Base-by-base conservation (phyloP, 2,888 invertebrate species). In the Tortrix viridana region DNA sequence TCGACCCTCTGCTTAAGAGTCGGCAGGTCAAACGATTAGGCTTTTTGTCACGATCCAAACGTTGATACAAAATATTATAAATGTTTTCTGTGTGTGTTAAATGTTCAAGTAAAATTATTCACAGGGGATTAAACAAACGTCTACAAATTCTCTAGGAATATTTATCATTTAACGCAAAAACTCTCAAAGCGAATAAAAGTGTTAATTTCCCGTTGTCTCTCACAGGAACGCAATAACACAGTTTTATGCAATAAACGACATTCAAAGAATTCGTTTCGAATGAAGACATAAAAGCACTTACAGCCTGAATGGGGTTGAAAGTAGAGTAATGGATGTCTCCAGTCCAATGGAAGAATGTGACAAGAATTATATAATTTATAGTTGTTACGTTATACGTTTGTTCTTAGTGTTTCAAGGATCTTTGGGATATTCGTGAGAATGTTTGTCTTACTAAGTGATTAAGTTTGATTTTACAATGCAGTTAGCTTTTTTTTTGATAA, bases 311-410 rank as follows among this genome's bases (percentile, higher is more conserved):
- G 63, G 64, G 49, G 60, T 60, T 55, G 60, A 68, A 66, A 69
- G 55, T 60, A 64, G 67, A 66, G 62, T 66, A 66, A 68, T 67
- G 65, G 64, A 57, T 64, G 48, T 65, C 49, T 53, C 41, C 64
- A 20, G 65, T 65, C 65, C 62, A 67, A 43, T 53, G 53, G 60
- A 18, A 22, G 23, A 43, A 20, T 32, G 57, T 53, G 57, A 53
- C 63, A 19, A n/a, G 62, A 53, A 58, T 57, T 19, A 47, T 48
- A 58, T 48, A 37, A 49, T 46, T 43, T 50, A 41, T 23, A 48
- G 41, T 56, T 38, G 23, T 52, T 58, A 7, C 38, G 5, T 53
- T 56, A 22, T 38, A 9, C 38, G 16, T 50, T 46, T 3, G 46
- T 16, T 5, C 9, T 44, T 53, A 18, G 14, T 38, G 32, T 32